Evolutionary conservation across 2,888 invertebrate genomes (phyloP), one percentile per base, ranked within the genome.

Genomic region (Papilio protenor): DNA sequence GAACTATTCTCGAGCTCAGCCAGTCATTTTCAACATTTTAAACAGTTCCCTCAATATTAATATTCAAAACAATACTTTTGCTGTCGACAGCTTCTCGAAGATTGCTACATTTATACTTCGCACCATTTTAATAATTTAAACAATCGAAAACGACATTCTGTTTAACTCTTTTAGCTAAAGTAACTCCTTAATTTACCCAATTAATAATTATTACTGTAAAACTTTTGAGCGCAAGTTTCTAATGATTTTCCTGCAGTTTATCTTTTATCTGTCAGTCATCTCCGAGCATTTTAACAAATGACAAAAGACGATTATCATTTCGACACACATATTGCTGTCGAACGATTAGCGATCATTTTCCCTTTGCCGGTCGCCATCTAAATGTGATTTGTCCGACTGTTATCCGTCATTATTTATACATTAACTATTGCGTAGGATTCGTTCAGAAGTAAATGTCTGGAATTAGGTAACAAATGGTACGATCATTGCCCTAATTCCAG

Each of bases 361-460:
- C 72, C 40, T 59, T 16, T 69, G 14, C 77, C 73, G 69, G 21
- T 21, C 64, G 18, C 57, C 59, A 77, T 73, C 69, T 47, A 27
- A 59, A 33, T 69, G 45, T 59, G 69, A 77, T 77, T 74, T 74
- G 57, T 23, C 55, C 66, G 18, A 66, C 73, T 69, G 55, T 23
- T 16, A 45, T 69, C 69, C 5, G 73, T 69, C 69, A 77, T 73
- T 77, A 74, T 77, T 77, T 77, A 73, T 49, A 73, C 73, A 77
- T 77, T 73, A 77, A 18, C 64, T 55, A 52, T n/a, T 72, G 49
- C 49, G 33, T 27, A 49, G 69, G 40, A 66, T 40, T 73, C 52
- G 55, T 27, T 55, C 14, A 71, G 70, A 76, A 71, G 40, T 71
- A 27, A 59, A 76, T 66, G 66, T 66, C 66, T 66, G 45, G 66